A percentile compares a stretch with the other conserved stretches of the same genome.
These are phyloP conservation scores for Plotosus lineatus DNA, from an alignment of 2,113 vertebrate species.

Conservation along the genomic window DNA sequence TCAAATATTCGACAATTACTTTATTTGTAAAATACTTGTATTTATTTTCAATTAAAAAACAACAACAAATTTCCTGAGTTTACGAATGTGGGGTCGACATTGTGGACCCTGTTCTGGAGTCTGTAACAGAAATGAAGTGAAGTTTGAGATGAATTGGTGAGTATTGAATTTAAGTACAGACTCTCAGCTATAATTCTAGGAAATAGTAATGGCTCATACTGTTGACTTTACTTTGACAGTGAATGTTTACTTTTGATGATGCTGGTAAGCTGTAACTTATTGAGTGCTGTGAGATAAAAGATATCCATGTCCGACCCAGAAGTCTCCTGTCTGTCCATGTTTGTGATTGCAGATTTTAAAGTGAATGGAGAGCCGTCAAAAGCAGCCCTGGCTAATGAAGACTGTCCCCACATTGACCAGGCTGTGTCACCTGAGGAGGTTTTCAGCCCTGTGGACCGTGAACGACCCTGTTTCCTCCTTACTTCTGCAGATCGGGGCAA, in stretches of 20 bases:
- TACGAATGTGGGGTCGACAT: not conserved
- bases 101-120: not conserved
- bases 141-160: not conserved
- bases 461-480: constrained; percentile 98
- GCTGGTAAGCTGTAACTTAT: not conserved
- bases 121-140: not conserved
- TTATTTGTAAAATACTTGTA: too few relatives aligned
- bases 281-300: not conserved
- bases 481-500: constrained; percentile 95
- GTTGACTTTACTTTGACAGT: not conserved
- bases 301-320: not conserved
- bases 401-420: constrained; percentile 99
- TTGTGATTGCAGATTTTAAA: constrained; percentile 94
- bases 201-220: not conserved
- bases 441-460: constrained; percentile 92
- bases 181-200: not conserved
- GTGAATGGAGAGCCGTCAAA: constrained; percentile 96
- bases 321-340: constrained; percentile 75
- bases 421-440: constrained; percentile 96
- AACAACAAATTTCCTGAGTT: not conserved
- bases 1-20: too few relatives aligned
- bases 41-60: too few relatives aligned
- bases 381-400: constrained; percentile 97
- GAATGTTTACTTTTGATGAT: not conserved
- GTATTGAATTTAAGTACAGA: not conserved